These are phyloP conservation scores for Dolichopus griseipennis DNA, from an alignment of 2,888 invertebrate species.

Conservation along the genomic window DNA sequence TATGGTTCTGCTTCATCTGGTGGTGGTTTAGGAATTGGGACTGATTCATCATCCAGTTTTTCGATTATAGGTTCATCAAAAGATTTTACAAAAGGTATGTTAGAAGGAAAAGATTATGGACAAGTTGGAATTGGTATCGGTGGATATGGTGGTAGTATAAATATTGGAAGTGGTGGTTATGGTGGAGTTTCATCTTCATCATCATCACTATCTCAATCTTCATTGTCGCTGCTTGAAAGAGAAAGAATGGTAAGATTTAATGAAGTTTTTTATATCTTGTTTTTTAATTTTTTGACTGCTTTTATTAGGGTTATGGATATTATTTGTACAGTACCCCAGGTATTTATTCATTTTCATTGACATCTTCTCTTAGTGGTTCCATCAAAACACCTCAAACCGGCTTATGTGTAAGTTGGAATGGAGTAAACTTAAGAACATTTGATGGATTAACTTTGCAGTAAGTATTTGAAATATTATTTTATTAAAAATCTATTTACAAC, in stretches of 20 bases:
- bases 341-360: background rate
- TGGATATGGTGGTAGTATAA: background rate
- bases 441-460: conserved; percentile 70
- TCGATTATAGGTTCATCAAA: background rate
- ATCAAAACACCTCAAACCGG: conserved; percentile 51
- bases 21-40: too few relatives aligned
- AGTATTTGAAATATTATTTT: conserved; percentile 18
- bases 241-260: background rate
- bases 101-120: background rate
- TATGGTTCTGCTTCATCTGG: background rate
- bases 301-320: conserved; percentile 29
- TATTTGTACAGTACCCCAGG: background rate
- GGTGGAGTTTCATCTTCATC: background rate
- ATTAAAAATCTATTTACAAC: background rate
- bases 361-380: background rate
- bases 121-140: background rate
- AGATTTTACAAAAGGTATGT: background rate
- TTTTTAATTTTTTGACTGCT: conserved; percentile 25
- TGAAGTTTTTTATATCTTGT: background rate
- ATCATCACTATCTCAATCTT: background rate
- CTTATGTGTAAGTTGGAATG: conserved; percentile 72
- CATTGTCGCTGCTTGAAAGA: background rate
- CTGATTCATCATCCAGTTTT: background rate
- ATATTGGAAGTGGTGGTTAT: background rate
- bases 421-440: conserved; percentile 73